Percentiles rank a stretch among this genome's conserved stretches.
These are phyloP conservation scores for Eutrigla gurnardus DNA, from an alignment of 2,797 vertebrate species.

Conservation along the genomic window DNA sequence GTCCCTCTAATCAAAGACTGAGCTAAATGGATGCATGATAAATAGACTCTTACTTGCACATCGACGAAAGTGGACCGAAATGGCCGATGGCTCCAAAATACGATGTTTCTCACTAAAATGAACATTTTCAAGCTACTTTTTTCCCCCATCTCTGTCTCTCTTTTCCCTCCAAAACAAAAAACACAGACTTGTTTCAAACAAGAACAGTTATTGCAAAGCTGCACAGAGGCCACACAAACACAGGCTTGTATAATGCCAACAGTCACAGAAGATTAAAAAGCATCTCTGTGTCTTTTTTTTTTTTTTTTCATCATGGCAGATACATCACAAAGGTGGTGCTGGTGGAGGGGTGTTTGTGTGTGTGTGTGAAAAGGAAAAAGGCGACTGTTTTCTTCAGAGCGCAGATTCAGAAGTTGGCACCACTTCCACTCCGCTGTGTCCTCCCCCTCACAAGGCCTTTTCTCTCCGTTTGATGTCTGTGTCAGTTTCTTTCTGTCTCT, in stretches of 20 bases:
- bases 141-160: slow-evolving; percentile 7
- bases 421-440: slow-evolving; percentile 67
- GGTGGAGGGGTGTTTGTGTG: slow-evolving; percentile 24
- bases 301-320: slow-evolving; percentile 71
- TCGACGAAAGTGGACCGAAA: slow-evolving; percentile 41
- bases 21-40: slow-evolving; percentile 59
- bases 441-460: slow-evolving; percentile 72
- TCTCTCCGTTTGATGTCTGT: slow-evolving; percentile 80
- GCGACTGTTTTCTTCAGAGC: slow-evolving; percentile 68
- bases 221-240: slow-evolving; percentile 51
- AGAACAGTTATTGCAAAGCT: slow-evolving; percentile 64
- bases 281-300: slow-evolving; percentile 51
- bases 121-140: slow-evolving; percentile 20
- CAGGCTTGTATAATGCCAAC: slow-evolving; percentile 64
- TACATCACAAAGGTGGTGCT: slow-evolving; percentile 73
- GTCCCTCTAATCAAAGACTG: slow-evolving; percentile 56
- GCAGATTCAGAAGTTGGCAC: slow-evolving; percentile 75
- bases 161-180: slow-evolving; percentile 43
- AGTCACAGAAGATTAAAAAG: slow-evolving; percentile 79
- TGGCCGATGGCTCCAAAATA: not conserved
- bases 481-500: slow-evolving; percentile 78
- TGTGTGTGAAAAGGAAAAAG: slow-evolving; percentile 56
- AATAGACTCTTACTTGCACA: slow-evolving; percentile 48
- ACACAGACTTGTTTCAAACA: slow-evolving; percentile 52
- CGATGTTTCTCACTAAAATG: slow-evolving; percentile 2